phyloP scores from a whole-genome alignment of 2,888 invertebrate species.

The Cartodere bifasciata region DNA sequence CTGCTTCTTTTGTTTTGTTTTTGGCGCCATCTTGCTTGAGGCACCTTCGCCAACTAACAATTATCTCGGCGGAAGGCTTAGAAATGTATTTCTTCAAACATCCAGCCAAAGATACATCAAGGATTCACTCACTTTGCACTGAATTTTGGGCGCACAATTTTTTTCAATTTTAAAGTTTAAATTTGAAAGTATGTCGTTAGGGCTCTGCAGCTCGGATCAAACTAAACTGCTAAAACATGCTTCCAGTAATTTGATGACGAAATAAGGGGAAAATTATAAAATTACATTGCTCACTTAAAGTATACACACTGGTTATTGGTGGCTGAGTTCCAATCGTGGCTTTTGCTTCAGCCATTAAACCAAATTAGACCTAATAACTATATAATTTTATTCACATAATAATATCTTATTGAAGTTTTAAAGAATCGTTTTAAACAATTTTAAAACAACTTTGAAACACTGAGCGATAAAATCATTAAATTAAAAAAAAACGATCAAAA shows the following conservation, averaged over 20 bases:
- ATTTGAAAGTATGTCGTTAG: slow-evolving; percentile 18
- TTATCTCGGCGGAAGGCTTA: slow-evolving; percentile 32
- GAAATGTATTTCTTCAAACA: slow-evolving; percentile 27
- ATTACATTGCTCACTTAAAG: slow-evolving; percentile 39
- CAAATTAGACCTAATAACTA: no score
- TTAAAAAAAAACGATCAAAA: no score
- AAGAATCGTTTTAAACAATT: no score
- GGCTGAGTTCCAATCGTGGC: slow-evolving; percentile 31
- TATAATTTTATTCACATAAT: no score
- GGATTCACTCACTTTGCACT: slow-evolving; percentile 17
- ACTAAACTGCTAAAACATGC: slow-evolving; percentile 36
- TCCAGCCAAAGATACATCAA: background rate
- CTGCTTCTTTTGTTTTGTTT: slow-evolving; percentile 28
- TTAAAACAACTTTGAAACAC: no score
- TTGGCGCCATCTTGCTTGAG: slow-evolving; percentile 34
- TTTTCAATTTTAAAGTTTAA: background rate
- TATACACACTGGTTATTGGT: slow-evolving; percentile 33
- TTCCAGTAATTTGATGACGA: slow-evolving; percentile 39
- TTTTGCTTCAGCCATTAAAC: no score
- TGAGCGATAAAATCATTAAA: no score
- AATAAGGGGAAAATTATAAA: slow-evolving; percentile 41
- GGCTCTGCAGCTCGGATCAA: slow-evolving; percentile 32
- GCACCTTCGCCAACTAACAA: slow-evolving; percentile 29
- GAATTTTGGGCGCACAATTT: slow-evolving; percentile 5
- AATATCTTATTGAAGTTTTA: no score